Evolutionary conservation across 1,140 invertebrate species (phyloP).

Genomic region (Lethrus apterus): DNA sequence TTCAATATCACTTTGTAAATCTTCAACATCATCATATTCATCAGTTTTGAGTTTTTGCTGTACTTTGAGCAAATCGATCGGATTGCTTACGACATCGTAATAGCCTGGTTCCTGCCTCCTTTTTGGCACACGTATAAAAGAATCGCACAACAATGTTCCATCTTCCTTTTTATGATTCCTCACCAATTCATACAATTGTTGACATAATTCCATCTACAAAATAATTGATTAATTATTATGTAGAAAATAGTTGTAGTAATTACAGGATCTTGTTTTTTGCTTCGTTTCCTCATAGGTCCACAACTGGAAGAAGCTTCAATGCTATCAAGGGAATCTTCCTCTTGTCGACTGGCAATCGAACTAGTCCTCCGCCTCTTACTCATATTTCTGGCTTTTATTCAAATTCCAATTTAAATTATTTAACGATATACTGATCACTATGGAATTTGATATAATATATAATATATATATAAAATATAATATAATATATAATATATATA

Average conservation of each 20-base stretch:
- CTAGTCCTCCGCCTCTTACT: conserved; percentile 45
- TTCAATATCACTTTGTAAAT: conserved; percentile 79
- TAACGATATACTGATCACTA: too few species aligned
- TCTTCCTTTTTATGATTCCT: conserved; percentile 89
- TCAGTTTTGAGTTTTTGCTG: conserved; percentile 96
- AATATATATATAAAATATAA: too few species aligned
- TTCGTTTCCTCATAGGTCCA: conserved; percentile 33
- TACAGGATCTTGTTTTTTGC: conserved; percentile 39
- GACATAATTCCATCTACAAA: conserved; percentile 73
- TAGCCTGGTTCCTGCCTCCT: conserved; percentile 82
- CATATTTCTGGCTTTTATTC: conserved; percentile 26
- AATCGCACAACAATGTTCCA: conserved; percentile 83
- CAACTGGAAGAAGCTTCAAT: conserved; percentile 35
- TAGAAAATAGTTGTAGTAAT: conserved; percentile 13
- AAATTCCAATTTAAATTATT: too few species aligned
- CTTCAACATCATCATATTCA: conserved; percentile 84
- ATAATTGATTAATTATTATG: conserved; percentile 21
- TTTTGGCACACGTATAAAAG: conserved; percentile 90
- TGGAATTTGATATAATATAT: too few species aligned
- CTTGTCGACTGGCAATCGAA: conserved; percentile 59
- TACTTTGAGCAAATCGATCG: conserved; percentile 89
- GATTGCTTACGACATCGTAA: conserved; percentile 85
- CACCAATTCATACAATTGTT: conserved; percentile 87
- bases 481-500: too few species aligned
- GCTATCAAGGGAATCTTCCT: conserved; percentile 44